A percentile compares a stretch with the other conserved stretches of the same genome.
Conservation (phyloP, 1,140 invertebrate species). For the Hesperophylax magnus region DNA sequence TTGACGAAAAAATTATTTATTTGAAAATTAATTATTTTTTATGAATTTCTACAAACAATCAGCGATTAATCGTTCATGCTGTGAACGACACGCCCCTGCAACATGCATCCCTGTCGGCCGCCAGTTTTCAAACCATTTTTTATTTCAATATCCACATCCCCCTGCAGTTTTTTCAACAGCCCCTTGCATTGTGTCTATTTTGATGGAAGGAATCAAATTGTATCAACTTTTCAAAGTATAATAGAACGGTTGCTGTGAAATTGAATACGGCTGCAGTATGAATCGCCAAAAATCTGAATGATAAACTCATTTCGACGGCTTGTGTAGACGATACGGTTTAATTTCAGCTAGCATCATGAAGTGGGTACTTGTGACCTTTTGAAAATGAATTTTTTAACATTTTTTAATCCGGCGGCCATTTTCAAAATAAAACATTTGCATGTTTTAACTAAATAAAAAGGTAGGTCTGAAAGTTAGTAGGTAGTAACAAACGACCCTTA, state of each 20-base stretch:
- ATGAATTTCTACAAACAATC: too few relatives aligned
- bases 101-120: conserved; percentile 27
- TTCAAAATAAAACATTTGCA: background rate
- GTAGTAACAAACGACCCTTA: too few relatives aligned
- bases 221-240: conserved; percentile 57
- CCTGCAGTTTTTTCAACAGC: conserved; percentile 54
- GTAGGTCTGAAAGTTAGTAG: too few relatives aligned
- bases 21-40: too few relatives aligned
- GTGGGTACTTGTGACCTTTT: conserved; percentile 8
- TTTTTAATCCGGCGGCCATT: conserved; percentile 28
- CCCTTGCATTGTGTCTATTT: conserved; percentile 51
- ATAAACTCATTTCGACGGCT: conserved; percentile 45
- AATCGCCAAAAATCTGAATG: conserved; percentile 56
- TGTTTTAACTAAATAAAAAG: background rate
- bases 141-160: conserved; percentile 56
- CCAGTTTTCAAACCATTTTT: conserved; percentile 50
- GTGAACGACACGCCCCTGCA: too few relatives aligned
- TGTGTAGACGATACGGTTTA: background rate
- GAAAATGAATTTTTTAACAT: background rate
- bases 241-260: conserved; percentile 57
- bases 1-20: too few relatives aligned
- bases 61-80: too few relatives aligned
- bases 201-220: conserved; percentile 56
- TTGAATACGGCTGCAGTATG: conserved; percentile 56
- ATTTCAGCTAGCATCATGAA: background rate